Evolutionary conservation across 1,140 invertebrate genomes (phyloP), one percentile per base, ranked within the genome.

Genomic region (Meloidogyne floridensis): DNA sequence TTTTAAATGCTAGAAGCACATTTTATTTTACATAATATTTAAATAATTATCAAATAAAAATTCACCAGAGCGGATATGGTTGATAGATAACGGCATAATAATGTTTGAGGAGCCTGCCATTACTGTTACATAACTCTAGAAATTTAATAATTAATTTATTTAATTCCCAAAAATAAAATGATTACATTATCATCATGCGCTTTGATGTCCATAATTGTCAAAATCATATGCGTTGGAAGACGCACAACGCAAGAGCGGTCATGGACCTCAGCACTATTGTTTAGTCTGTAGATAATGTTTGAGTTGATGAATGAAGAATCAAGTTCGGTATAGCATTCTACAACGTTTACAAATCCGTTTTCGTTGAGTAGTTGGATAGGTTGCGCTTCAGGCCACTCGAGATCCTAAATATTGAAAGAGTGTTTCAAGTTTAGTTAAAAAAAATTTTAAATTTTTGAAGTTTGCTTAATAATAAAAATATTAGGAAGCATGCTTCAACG

Each of bases 121-220:
- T 42, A 78, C 54, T 65, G 59, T 70, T 13, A 59, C 77, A 47
- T 78, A 78, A 18, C 47, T 78, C 77, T 78, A 65, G 0, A 76
- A 13, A 51, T 18, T 13, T 72, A 77, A 76, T 53, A 47, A 76
- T 11, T 11, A 11, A 32, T 15, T 32, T 13, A 11, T 70, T 53
- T n/a, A 15, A 69, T 9, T 59, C 5, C 10, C 8, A 69, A 18
- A 65, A 56, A 32, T 7, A 9, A 18, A 9, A 18, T 6, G 7
- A 7, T 56, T 18, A 78, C 77, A 13, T 69, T 71, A 18, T 47
- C 11, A n/a, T 56, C 71, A 32, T n/a, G 43, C n/a, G 77, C 42
- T 2, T 78, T 65, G 6, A 78, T 71, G 9, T 18, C 3, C 13
- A 32, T 4, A 42, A 78, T 47, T 5, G 77, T 71, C 5, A 78